Evolutionary conservation across 2,888 invertebrate species (phyloP), one percentile per base, ranked within the genome.

Genomic region (Parnassius smintheus): DNA sequence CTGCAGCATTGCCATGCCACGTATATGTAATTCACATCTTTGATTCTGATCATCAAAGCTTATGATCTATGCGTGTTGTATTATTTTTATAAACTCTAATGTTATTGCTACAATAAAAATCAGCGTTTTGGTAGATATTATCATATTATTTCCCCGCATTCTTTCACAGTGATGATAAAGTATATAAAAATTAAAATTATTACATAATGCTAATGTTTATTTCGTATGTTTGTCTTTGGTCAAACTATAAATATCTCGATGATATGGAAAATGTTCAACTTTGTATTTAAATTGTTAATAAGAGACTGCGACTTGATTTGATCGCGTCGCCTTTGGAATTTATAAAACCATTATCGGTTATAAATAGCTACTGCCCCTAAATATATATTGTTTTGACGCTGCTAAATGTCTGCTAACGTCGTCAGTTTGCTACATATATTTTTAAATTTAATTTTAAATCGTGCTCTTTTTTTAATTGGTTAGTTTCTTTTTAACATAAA

Each of bases 201-300:
- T n/a, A 46, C 9, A 3, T n/a, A 44, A 51, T 42, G 2, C 41
- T 54, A 35, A 35, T 35, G 22, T 54, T 54, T 54, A 51, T 61
- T 61, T 51, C 7, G 35, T 35, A 1, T 35, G 25, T 51, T 13
- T 49, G 49, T 49, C 25, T 48, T 48, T 18, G 18, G 18, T 18
- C 45, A 41, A 42, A n/a, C 11, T n/a, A 12, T 12, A 25, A 11
- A 12, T 35, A 45, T 12, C 11, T 22, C 52, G 22, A 8, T 35
- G 41, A 52, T 22, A 9, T 35, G 41, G 45, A 49, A 41, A 22
- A 18, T 35, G 35, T 44, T 49, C 12, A 11, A 49, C 56, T 56
- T 61, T 52, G 22, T 55, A 63, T 59, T 59, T 54, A 53, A 49
- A 63, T n/a, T 18, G 53, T 13, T 41, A 13, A n/a, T 12, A 11